Evolutionary conservation across 2,888 invertebrate genomes (phyloP).

Genomic region (Leptarthrus brevirostris): DNA sequence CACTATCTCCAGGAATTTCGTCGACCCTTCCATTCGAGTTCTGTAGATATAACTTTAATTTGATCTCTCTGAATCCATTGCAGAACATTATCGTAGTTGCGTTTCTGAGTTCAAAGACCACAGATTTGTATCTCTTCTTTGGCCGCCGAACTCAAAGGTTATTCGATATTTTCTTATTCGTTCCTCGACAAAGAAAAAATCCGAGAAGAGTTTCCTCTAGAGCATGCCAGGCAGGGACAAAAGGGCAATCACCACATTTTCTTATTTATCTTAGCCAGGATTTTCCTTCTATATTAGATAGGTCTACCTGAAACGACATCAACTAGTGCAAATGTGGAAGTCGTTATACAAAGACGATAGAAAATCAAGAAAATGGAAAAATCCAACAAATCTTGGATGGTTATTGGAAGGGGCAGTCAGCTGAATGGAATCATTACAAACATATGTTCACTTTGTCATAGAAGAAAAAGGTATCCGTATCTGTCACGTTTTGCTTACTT

Average conservation of each 20-base stretch:
- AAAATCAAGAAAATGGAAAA: background rate
- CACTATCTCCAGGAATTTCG: background rate
- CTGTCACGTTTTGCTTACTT: conserved; percentile 54
- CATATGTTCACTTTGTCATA: conserved; percentile 26
- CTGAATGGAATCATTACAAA: conserved; percentile 35
- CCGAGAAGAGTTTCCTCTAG: background rate
- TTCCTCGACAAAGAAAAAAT: background rate
- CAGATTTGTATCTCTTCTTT: background rate
- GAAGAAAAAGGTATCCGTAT: conserved; percentile 35
- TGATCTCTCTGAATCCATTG: conserved; percentile 18
- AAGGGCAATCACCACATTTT: conserved; percentile 52
- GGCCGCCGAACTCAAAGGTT: background rate
- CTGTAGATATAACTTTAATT: conserved; percentile 8
- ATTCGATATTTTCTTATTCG: conserved; percentile 1
- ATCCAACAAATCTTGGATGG: background rate
- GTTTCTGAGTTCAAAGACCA: conserved; percentile 24
- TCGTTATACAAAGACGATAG: background rate
- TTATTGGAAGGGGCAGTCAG: background rate
- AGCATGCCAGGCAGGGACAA: background rate
- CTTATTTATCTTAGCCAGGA: conserved; percentile 41
- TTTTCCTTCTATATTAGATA: background rate
- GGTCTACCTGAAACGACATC: conserved; percentile 6
- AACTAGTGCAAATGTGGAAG: background rate
- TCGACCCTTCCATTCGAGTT: background rate
- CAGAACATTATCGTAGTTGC: conserved; percentile 5